phyloP scores from a whole-genome alignment of 2,888 invertebrate species.

The Bimastos eiseni region DNA sequence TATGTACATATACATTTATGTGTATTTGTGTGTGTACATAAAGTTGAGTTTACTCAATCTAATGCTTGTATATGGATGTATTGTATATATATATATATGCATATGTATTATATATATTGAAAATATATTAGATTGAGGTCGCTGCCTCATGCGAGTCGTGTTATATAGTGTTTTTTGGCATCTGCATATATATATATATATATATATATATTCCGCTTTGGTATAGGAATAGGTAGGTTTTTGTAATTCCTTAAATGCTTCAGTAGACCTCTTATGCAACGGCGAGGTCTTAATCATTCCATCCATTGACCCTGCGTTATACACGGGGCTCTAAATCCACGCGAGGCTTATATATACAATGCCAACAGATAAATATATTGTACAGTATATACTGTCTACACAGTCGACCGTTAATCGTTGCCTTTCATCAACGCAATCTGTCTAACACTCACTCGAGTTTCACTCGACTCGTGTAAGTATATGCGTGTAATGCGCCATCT shows the following conservation, averaged over 20 bases:
- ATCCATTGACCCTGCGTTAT: not conserved
- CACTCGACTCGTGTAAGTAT: not conserved
- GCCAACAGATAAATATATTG: too few relatives aligned
- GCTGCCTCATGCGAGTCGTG: not conserved
- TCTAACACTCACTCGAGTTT: not conserved
- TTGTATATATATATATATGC: not conserved
- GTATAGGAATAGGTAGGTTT: not conserved
- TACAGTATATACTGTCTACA: too few relatives aligned
- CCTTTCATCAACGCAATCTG: not conserved
- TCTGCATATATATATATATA: not conserved
- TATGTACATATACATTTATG: too few relatives aligned
- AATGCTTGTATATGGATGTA: not conserved
- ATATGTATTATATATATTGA: too few relatives aligned
- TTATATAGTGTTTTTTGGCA: not conserved
- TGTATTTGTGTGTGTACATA: too few relatives aligned
- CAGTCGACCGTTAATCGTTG: not conserved
- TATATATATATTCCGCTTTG: not conserved
- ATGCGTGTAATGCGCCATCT: not conserved
- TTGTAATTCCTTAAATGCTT: conserved; percentile 6
- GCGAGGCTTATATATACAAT: not conserved
- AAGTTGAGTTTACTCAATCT: too few relatives aligned
- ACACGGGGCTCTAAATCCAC: not conserved
- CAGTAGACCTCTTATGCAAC: not conserved
- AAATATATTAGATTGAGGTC: not conserved
- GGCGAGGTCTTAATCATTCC: not conserved